Evolutionary conservation across 92 coral and sea anemone genomes (phyloP).

Genomic region (Porites divaricata): DNA sequence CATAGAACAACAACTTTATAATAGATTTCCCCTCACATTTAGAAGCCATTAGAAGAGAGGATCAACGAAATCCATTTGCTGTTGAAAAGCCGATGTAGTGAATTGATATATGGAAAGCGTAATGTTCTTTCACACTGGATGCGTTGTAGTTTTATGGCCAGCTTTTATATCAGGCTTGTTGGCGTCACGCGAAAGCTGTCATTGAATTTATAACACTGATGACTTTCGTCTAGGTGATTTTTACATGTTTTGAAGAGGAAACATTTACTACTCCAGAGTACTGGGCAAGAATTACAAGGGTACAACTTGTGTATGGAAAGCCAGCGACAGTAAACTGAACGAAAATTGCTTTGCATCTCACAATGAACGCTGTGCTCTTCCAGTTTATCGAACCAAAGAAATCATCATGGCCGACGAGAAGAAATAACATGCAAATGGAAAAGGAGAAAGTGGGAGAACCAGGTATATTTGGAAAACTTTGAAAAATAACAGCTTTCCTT

Average conservation of each 20-base stretch:
- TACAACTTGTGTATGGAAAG: too few species aligned
- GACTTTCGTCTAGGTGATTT: neutral
- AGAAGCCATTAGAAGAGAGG: neutral
- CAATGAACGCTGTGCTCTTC: slow-evolving; percentile 63
- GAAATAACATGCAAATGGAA: slow-evolving; percentile 28
- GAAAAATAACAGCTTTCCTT: neutral
- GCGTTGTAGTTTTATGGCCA: neutral
- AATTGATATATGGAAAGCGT: neutral
- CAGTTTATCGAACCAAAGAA: slow-evolving; percentile 63
- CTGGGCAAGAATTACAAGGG: neutral
- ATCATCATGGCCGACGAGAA: slow-evolving; percentile 42
- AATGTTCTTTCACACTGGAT: neutral
- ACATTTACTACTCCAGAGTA: neutral
- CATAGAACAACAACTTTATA: neutral
- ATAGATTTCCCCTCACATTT: neutral
- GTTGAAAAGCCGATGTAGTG: neutral
- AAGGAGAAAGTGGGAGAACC: slow-evolving; percentile 35
- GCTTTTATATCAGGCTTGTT: neutral
- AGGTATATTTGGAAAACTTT: neutral
- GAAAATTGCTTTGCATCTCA: neutral
- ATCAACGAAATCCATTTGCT: neutral
- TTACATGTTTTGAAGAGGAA: neutral
- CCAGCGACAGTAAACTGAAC: too few species aligned
- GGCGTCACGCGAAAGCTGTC: slow-evolving; percentile 14
- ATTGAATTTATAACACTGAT: neutral